Conservation (phyloP, 2,797 vertebrate species). For the Oreochromis mossambicus region DNA sequence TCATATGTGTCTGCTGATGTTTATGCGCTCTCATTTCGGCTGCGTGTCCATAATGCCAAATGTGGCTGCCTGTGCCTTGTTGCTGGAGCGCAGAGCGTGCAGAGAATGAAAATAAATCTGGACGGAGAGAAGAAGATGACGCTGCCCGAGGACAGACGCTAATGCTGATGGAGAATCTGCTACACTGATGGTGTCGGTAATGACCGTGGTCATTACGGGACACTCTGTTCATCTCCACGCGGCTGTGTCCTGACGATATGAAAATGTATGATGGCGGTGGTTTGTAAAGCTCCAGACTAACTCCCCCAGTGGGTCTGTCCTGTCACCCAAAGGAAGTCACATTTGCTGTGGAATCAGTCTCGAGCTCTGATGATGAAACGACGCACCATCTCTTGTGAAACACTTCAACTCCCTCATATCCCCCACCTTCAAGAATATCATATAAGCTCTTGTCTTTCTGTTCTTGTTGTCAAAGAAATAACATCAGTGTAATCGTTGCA, state of each 20-base stretch:
- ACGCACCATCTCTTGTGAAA: neutral
- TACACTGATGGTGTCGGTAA: slow-evolving; percentile 30
- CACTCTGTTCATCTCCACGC: neutral
- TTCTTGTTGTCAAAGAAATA: neutral
- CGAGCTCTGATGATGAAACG: neutral
- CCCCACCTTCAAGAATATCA: neutral
- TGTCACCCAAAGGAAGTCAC: neutral
- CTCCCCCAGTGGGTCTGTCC: neutral
- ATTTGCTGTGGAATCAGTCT: neutral
- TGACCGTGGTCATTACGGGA: slow-evolving; percentile 14
- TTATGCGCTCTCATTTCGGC: neutral
- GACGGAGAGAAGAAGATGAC: neutral
- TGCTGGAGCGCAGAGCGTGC: neutral
- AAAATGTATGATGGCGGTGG: slow-evolving; percentile 9
- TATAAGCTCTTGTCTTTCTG: neutral
- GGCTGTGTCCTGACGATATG: neutral
- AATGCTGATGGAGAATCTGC: slow-evolving; percentile 27
- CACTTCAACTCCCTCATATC: neutral
- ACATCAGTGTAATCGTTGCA: neutral
- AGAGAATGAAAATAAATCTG: slow-evolving; percentile 19
- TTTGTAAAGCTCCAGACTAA: neutral
- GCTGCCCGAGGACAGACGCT: slow-evolving; percentile 16
- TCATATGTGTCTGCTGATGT: slow-evolving; percentile 37
- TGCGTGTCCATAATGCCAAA: slow-evolving; percentile 28
- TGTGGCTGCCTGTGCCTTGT: neutral